Evolutionary conservation across 2,797 vertebrate genomes (phyloP), one percentile per base, ranked within the genome.

Genomic region (Alcedo quadribrachys): DNA sequence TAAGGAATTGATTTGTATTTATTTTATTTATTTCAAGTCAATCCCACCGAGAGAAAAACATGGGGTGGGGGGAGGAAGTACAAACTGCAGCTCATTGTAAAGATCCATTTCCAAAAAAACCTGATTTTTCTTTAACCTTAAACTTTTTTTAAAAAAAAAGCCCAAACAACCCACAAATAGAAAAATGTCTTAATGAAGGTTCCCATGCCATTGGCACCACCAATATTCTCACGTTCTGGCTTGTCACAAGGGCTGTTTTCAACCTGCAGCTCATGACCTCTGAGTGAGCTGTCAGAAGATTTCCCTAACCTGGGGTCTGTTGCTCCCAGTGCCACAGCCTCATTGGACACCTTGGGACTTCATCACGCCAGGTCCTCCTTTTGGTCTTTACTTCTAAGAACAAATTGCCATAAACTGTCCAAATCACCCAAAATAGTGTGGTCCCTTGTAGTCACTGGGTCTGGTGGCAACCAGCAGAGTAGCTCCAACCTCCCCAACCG

Each of bases 121-220:
- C 8, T 25, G 48, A 25, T 13, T 50, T 50, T 25, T 50, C 48
- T 50, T 25, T 25, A 50, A 50, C 7, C 48, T 50, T 50, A 50
- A 25, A 50, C 24, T 50, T 50, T 25, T 50, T 8, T 25, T 25
- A 14, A 24, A 24, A 46, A 11, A 22, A 46, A 25, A 25, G 25
- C 24, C 48, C 37, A 37, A 37, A 37, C 37, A 50, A 50, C 7
- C 43, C 17, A 13, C 15, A 54, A 42, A 14, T 5, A 75, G 65
- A 77, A 94, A n/a, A 37, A 75, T 32, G 16, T 45, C 45, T 63
- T 67, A 37, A 33, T 78, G 42, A 89, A 81, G 27, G n/a, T 69
- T 84, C 65, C 51, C 27, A 4, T 58, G 60, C 28, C 54, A 22
- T 58, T 75, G 9, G 24, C 24, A 63, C 35, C 75, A 79, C 12